A percentile compares a stretch with the other conserved stretches of the same genome.
Evolutionary conservation across 2,888 invertebrate genomes (phyloP).

Genomic region (Aphidius colemani): DNA sequence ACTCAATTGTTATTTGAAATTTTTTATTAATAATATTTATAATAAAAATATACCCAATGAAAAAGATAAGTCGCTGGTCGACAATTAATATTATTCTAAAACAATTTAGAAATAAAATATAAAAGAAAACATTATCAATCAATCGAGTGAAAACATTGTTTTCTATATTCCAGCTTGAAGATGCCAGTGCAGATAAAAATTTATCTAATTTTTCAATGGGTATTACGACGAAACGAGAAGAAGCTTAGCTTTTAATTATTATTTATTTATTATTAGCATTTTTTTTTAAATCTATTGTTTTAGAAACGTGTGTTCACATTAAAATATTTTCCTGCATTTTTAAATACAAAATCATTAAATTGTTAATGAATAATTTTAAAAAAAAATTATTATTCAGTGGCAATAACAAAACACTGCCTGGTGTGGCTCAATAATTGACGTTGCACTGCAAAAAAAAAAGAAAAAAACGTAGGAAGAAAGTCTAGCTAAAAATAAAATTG

Average conservation of each 20-base stretch:
- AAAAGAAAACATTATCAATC: conserved; percentile 3
- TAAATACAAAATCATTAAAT: conserved; percentile 27
- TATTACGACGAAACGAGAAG: conserved; percentile 46
- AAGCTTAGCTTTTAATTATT: conserved; percentile 40
- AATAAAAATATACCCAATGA: not conserved
- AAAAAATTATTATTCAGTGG: conserved; percentile 27
- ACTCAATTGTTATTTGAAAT: conserved; percentile 29
- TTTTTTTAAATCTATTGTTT: not conserved
- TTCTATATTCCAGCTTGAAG: conserved; percentile 48
- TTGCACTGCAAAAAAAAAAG: conserved; percentile 33
- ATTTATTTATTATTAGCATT: conserved; percentile 3
- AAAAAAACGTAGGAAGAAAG: conserved; percentile 47
- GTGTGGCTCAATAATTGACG: conserved; percentile 53
- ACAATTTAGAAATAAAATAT: not conserved
- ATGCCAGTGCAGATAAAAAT: conserved; percentile 47
- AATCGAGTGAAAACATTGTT: not conserved
- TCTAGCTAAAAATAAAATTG: conserved; percentile 17
- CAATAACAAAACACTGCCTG: conserved; percentile 51
- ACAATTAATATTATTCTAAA: conserved; percentile 2
- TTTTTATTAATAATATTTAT: conserved; percentile 2
- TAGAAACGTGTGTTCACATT: not conserved
- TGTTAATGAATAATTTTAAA: conserved; percentile 29
- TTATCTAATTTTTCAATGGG: conserved; percentile 49
- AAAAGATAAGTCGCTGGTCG: conserved; percentile 15
- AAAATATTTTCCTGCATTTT: not conserved